phyloP scores from a whole-genome alignment of 2,888 invertebrate genomes.

The Orchestes rusci region DNA sequence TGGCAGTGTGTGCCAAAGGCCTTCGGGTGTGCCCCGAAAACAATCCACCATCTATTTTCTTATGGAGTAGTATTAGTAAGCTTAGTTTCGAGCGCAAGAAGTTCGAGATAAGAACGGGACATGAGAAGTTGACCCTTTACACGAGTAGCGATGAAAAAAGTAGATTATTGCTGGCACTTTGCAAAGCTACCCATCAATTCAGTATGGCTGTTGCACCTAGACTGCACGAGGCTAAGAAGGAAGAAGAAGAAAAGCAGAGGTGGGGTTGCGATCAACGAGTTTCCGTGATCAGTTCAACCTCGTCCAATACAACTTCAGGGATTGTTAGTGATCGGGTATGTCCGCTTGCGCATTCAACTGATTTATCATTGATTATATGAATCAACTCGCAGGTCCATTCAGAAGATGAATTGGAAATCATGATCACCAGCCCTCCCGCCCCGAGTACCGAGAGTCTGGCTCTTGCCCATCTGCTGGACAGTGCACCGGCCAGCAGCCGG shows the following conservation, averaged over 20 bases:
- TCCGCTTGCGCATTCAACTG: neutral
- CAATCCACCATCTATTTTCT: slow-evolving; percentile 67
- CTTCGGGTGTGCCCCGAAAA: slow-evolving; percentile 77
- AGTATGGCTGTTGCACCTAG: slow-evolving; percentile 87
- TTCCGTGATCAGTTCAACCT: slow-evolving; percentile 70
- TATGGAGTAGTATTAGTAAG: slow-evolving; percentile 94
- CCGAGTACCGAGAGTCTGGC: slow-evolving; percentile 81
- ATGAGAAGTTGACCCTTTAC: slow-evolving; percentile 81
- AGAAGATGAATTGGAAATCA: slow-evolving; percentile 86
- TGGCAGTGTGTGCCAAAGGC: slow-evolving; percentile 88
- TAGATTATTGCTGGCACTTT: slow-evolving; percentile 60
- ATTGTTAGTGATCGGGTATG: slow-evolving; percentile 83
- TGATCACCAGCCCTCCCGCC: slow-evolving; percentile 78
- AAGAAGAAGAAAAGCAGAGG: slow-evolving; percentile 67
- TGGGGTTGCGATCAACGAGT: slow-evolving; percentile 44
- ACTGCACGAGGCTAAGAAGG: slow-evolving; percentile 71
- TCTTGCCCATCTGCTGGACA: slow-evolving; percentile 66
- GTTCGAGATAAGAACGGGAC: slow-evolving; percentile 90
- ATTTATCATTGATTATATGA: slow-evolving; percentile 35
- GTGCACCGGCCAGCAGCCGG: slow-evolving; percentile 52
- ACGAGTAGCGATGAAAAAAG: slow-evolving; percentile 91
- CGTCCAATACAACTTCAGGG: slow-evolving; percentile 95
- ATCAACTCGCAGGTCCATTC: slow-evolving; percentile 56
- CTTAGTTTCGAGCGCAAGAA: slow-evolving; percentile 95
- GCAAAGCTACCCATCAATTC: slow-evolving; percentile 82